phyloP scores from a whole-genome alignment of 35 echinoderm and acorn worm species.

The Ptychodera flava region DNA sequence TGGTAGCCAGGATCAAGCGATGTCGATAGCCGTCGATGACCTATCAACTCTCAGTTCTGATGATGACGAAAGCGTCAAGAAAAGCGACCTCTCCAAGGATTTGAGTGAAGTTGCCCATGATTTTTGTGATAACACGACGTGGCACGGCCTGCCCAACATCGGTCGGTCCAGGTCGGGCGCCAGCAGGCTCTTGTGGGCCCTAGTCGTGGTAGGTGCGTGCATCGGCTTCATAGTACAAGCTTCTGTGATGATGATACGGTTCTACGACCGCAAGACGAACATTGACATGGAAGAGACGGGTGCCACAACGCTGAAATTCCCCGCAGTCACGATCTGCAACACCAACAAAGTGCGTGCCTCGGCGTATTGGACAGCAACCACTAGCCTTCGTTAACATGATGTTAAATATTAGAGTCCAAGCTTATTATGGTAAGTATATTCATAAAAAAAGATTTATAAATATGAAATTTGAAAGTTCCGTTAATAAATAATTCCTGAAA shows the following conservation, averaged over 20 bases:
- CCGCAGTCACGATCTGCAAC: constrained; percentile 3
- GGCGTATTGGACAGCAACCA: neutral
- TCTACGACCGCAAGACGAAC: neutral
- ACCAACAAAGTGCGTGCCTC: constrained; percentile 14
- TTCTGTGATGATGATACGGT: neutral
- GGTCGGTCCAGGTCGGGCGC: neutral
- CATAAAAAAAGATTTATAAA: neutral
- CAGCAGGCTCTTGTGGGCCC: neutral
- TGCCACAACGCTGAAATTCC: neutral
- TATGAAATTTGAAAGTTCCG: too few relatives aligned
- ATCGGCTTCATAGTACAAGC: neutral
- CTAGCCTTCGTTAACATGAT: neutral
- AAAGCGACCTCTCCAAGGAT: neutral
- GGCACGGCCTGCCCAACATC: neutral
- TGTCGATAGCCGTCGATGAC: too few relatives aligned
- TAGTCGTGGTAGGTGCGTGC: neutral
- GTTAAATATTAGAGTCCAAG: neutral
- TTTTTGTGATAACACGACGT: neutral
- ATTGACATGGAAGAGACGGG: neutral
- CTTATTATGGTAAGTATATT: neutral
- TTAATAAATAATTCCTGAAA: too few relatives aligned
- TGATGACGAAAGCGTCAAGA: neutral
- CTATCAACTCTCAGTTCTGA: too few relatives aligned
- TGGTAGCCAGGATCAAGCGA: too few relatives aligned
- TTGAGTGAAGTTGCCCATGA: neutral